phyloP scores from a whole-genome alignment of 2,113 vertebrate genomes.

The Passer domesticus region DNA sequence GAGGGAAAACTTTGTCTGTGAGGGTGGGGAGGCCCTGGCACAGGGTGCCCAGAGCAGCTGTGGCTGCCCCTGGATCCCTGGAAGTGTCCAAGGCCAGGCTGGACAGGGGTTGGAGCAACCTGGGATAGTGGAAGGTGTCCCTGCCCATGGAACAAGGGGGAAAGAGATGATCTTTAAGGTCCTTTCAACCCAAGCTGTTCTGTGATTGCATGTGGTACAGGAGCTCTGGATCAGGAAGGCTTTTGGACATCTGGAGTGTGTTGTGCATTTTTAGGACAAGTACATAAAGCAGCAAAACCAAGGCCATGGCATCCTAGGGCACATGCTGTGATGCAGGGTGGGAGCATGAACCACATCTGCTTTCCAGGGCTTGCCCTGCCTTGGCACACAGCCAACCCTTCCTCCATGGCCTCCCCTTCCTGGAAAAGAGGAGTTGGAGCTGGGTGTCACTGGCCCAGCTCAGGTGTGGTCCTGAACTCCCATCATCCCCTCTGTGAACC shows the following conservation, averaged over 20 bases:
- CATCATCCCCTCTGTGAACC: neutral
- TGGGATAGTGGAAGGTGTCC: neutral
- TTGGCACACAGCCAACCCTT: neutral
- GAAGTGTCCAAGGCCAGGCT: neutral
- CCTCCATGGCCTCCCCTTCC: fast-evolving
- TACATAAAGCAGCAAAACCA: neutral
- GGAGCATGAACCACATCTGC: neutral
- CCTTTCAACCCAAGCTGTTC: neutral
- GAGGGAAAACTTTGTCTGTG: neutral
- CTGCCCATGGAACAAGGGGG: neutral
- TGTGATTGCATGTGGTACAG: neutral
- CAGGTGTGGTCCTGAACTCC: neutral
- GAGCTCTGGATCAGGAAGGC: neutral
- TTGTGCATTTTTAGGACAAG: neutral
- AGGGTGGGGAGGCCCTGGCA: neutral
- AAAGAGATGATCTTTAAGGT: neutral
- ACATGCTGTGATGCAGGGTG: fast-evolving
- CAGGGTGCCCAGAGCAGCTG: neutral
- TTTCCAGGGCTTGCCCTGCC: neutral
- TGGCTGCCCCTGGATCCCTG: neutral
- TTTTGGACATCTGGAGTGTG: neutral
- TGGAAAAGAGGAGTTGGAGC: neutral
- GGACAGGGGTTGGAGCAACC: fast-evolving
- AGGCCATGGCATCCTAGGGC: neutral
- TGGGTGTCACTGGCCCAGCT: neutral